phyloP scores from a whole-genome alignment of 1,140 invertebrate species.

The Monochamus saltuarius region DNA sequence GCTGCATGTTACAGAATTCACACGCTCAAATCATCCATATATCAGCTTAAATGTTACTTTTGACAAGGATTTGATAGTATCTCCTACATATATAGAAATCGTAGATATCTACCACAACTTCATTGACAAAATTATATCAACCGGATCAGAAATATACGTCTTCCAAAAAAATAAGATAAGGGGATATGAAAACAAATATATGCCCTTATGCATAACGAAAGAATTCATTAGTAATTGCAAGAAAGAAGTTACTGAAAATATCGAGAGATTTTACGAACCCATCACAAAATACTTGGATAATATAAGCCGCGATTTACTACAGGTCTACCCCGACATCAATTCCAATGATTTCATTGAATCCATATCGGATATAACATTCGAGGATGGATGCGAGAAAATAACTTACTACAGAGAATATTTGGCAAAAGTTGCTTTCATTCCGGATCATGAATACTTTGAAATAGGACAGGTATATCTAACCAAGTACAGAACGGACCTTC shows the following conservation, averaged over 20 bases:
- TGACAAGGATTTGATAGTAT: conserved; percentile 21
- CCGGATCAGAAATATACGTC: conserved; percentile 24
- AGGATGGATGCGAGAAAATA: conserved; percentile 37
- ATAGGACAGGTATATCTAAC: conserved; percentile 31
- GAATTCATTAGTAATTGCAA: conserved; percentile 35
- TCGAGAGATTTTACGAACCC: conserved; percentile 30
- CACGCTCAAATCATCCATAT: conserved; percentile 27
- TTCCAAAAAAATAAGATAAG: conserved; percentile 35
- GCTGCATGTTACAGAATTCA: conserved; percentile 29
- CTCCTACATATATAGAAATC: conserved; percentile 26
- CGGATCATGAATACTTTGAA: conserved; percentile 35
- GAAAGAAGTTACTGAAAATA: conserved; percentile 26
- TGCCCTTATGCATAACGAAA: conserved; percentile 33
- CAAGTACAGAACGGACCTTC: conserved; percentile 31
- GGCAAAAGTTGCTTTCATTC: conserved; percentile 33
- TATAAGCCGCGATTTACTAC: conserved; percentile 24
- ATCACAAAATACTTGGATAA: conserved; percentile 29
- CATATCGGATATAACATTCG: conserved; percentile 33
- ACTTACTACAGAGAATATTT: conserved; percentile 31
- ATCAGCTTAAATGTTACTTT: conserved; percentile 33
- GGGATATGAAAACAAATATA: conserved; percentile 27
- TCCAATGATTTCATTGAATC: conserved; percentile 17
- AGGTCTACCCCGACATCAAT: conserved; percentile 30
- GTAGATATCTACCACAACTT: conserved; percentile 24
- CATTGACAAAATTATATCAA: conserved; percentile 30